Evolutionary conservation across 2,797 vertebrate species (phyloP), one percentile per base, ranked within the genome.

Genomic region (Channa striata): DNA sequence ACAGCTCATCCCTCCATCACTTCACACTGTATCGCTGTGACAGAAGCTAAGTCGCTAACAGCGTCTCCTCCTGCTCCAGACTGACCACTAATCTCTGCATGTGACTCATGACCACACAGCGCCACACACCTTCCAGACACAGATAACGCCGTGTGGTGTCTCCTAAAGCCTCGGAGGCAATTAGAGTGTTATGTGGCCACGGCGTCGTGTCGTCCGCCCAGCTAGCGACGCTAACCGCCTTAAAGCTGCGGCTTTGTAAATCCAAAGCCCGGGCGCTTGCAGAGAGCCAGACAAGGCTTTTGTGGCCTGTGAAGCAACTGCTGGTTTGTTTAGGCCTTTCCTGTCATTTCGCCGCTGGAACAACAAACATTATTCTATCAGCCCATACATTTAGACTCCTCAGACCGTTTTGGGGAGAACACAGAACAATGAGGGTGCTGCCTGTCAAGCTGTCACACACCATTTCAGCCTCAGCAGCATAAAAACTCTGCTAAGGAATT

Each of bases 231-330:
- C 68, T 81, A 21, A 74, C 75, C 67, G 43, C 51, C 80, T 43
- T 16, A 75, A 77, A 82, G 66, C 80, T 49, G 69, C 0, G 68
- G 76, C 40, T 81, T 72, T 71, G 73, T 81, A 51, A 56, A 63
- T 60, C 60, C 37, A 46, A 74, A 69, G 53, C 63, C 68, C 23
- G 3, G 34, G 43, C 53, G 53, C 57, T 51, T 52, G 16, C 70
- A 4, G 12, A 12, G 67, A 60, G 68, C 77, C 83, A 84, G 79
- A 75, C 79, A 11, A 70, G 67, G 66, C 47, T 80, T 82, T 33
- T 83, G 82, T 62, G 82, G 84, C 68, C 0, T 58, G 84, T 88
- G 82, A 78, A 85, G 87, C 68, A 88, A 89, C 77, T 62, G 66
- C 63, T 60, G 70, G 40, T 77, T 68, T 81, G 81, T 79, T 78